Evolutionary conservation across 23 tunicate genomes (phyloP).

Genomic region (Trididemnum clinides): DNA sequence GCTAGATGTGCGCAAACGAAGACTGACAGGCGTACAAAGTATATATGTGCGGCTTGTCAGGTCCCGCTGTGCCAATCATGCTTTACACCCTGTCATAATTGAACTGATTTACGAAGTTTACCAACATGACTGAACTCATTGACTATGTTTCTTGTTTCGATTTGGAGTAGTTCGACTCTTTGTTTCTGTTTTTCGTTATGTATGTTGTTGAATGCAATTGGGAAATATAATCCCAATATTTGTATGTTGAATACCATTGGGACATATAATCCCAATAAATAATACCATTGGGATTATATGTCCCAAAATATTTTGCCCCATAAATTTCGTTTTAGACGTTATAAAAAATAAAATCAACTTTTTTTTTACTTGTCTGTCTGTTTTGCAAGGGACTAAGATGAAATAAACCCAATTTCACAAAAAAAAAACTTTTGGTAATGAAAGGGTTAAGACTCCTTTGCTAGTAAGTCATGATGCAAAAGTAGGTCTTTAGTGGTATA

Average conservation of each 20-base stretch:
- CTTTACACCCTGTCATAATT: constrained; percentile 8
- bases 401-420: not conserved
- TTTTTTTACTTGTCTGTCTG: constrained; percentile 7
- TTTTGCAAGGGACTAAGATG: not conserved
- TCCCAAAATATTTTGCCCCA: constrained; percentile 15
- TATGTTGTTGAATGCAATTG: no score
- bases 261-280: not conserved
- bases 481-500: no score
- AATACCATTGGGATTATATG: constrained; percentile 25
- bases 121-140: not conserved
- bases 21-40: constrained; percentile 24
- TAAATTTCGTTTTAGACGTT: not conserved
- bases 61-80: constrained; percentile 24
- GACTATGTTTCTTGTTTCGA: constrained; percentile 9
- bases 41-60: constrained; percentile 19
- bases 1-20: constrained; percentile 26
- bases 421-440: constrained; percentile 30
- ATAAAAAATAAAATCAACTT: not conserved
- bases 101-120: not conserved
- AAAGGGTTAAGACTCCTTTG: no score
- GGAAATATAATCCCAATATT: no score
- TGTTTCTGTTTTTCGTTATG: no score
- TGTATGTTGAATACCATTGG: no score
- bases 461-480: no score
- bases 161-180: no score